phyloP scores from a whole-genome alignment of 64 coral and sea anemone genomes.

The Cladopsammia gracilis region DNA sequence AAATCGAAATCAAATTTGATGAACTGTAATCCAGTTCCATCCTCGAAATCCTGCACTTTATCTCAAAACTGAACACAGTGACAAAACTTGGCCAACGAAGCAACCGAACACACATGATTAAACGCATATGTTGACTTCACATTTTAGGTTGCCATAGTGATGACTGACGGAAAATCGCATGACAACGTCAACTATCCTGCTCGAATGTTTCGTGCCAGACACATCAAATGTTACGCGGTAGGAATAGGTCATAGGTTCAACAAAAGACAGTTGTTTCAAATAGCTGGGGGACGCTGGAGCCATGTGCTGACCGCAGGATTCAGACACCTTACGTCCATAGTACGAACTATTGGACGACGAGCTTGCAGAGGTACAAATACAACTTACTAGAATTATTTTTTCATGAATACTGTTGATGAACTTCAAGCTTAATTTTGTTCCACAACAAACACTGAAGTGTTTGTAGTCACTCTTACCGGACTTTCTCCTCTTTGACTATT shows the following conservation, averaged over 20 bases:
- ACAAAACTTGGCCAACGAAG: neutral
- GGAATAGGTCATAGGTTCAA: conserved; percentile 64
- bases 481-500: too few relatives aligned
- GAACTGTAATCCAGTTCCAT: too few relatives aligned
- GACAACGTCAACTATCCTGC: conserved; percentile 19
- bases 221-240: conserved; percentile 49
- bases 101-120: neutral
- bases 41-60: too few relatives aligned
- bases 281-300: conserved; percentile 42
- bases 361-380: conserved; percentile 61
- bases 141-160: conserved; percentile 45
- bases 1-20: too few relatives aligned
- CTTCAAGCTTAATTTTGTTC: too few relatives aligned
- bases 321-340: conserved; percentile 32
- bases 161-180: conserved; percentile 69
- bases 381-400: too few relatives aligned
- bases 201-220: conserved; percentile 11
- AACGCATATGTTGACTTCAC: neutral
- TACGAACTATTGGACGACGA: conserved; percentile 43
- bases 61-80: too few relatives aligned
- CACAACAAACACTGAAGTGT: too few relatives aligned
- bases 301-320: conserved; percentile 68
- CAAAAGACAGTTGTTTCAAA: conserved; percentile 40
- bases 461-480: too few relatives aligned
- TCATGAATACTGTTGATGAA: too few relatives aligned